phyloP scores from a whole-genome alignment of 2,888 invertebrate species.

The Opisthograptis luteolata region DNA sequence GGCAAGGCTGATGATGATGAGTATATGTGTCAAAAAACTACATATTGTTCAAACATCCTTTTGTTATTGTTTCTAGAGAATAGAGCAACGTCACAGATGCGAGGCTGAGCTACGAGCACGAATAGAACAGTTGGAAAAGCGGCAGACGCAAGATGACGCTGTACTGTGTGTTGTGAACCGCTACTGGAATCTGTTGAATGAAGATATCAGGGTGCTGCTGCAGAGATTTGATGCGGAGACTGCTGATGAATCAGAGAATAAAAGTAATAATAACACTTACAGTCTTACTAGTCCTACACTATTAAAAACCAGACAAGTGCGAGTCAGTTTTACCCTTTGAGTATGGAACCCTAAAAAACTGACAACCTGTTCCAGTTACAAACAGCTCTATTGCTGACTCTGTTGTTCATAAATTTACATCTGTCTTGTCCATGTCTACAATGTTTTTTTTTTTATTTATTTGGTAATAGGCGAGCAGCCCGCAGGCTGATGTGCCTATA shows the following conservation, averaged over 20 bases:
- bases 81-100: conserved; percentile 95
- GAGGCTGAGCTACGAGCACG: conserved; percentile 95
- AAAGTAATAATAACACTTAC: conserved; percentile 84
- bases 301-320: no score
- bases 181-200: conserved; percentile 98
- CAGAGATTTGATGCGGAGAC: conserved; percentile 99
- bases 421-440: no score
- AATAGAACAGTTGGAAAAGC: conserved; percentile 96
- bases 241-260: conserved; percentile 97
- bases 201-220: conserved; percentile 96
- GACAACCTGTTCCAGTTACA: no score
- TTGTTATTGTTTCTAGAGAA: conserved; percentile 82
- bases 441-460: no score
- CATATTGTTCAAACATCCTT: not conserved
- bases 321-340: no score
- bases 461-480: no score
- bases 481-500: no score
- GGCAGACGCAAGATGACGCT: conserved; percentile 98
- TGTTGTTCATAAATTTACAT: no score
- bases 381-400: no score
- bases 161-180: conserved; percentile 98
- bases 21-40: not conserved
- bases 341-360: no score
- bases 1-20: no score
- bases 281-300: not conserved